Conservation (phyloP, 2,797 vertebrate species). For the Gymnoscopelus microlampas region DNA sequence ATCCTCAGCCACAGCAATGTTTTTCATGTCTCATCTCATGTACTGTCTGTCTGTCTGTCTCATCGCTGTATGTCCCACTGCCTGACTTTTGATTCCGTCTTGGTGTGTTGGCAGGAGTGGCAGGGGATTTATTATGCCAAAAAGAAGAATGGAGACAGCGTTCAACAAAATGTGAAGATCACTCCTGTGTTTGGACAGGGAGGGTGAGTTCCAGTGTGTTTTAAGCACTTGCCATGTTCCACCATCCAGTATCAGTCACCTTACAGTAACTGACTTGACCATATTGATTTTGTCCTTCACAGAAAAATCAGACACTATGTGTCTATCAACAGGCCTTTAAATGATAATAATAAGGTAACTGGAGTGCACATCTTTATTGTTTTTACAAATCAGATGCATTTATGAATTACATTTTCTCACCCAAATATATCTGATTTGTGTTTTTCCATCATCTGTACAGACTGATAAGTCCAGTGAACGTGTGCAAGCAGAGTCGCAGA, state of each 20-base stretch:
- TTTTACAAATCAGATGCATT: constrained; percentile 9
- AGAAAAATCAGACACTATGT: constrained; percentile 99
- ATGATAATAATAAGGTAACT: constrained; percentile 94
- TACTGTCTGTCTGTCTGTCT: background rate
- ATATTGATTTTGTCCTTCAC: constrained; percentile 62
- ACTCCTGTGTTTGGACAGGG: constrained; percentile 97
- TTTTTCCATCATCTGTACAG: constrained; percentile 67
- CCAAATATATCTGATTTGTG: constrained; percentile 49
- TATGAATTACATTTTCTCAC: constrained; percentile 2
- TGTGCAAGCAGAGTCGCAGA: constrained; percentile 91
- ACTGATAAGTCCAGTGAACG: constrained; percentile 89
- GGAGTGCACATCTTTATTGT: constrained; percentile 19
- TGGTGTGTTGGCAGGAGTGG: constrained; percentile 88
- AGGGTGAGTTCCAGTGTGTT: constrained; percentile 86
- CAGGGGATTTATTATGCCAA: constrained; percentile 95
- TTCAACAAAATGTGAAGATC: constrained; percentile 98
- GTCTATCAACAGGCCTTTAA: constrained; percentile 96
- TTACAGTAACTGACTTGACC: background rate
- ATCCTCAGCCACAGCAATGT: background rate
- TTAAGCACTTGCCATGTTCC: background rate
- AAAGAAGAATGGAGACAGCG: constrained; percentile 95
- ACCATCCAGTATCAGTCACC: constrained; percentile 16
- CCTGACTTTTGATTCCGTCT: constrained; percentile 4
- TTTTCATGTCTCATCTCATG: background rate
- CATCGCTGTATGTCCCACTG: background rate